phyloP scores from a whole-genome alignment of 1,140 invertebrate genomes.

The Papilio polytes region DNA sequence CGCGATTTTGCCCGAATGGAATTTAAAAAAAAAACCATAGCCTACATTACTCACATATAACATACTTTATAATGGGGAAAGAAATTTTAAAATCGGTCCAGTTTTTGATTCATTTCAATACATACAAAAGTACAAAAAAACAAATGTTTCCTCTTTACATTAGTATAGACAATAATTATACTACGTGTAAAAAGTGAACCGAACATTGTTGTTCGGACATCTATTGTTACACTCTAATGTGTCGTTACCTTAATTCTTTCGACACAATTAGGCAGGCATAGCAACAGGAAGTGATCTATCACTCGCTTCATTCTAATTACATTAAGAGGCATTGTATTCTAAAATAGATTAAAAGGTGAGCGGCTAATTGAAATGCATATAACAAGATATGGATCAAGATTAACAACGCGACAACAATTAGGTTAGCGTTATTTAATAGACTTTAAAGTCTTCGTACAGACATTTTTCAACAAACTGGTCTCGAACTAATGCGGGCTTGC shows the following conservation, averaged over 20 bases:
- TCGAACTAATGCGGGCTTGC: no score
- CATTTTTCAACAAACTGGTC: no score
- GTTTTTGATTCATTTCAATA: no score
- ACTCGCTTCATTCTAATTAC: constrained; percentile 30
- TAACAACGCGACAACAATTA: constrained; percentile 1
- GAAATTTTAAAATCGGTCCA: no score
- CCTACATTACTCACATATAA: no score
- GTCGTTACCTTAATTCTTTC: background rate
- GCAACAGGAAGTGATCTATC: constrained; percentile 39
- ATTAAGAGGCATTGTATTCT: constrained; percentile 37
- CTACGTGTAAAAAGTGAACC: background rate
- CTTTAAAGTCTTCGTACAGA: background rate
- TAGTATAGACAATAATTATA: no score
- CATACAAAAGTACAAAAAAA: no score
- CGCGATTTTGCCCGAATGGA: no score
- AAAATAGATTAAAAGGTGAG: constrained; percentile 32
- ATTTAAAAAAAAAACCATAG: no score
- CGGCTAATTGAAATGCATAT: constrained; percentile 26
- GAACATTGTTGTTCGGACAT: no score
- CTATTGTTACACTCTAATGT: background rate
- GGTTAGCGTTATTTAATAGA: background rate
- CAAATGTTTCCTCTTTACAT: no score
- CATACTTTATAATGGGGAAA: no score
- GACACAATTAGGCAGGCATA: constrained; percentile 22
- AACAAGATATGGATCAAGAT: background rate